Percentiles rank a stretch among this genome's conserved stretches.
These are phyloP conservation scores for Meles meles DNA, from an alignment of 2,113 vertebrate genomes.

Conservation along the genomic window DNA sequence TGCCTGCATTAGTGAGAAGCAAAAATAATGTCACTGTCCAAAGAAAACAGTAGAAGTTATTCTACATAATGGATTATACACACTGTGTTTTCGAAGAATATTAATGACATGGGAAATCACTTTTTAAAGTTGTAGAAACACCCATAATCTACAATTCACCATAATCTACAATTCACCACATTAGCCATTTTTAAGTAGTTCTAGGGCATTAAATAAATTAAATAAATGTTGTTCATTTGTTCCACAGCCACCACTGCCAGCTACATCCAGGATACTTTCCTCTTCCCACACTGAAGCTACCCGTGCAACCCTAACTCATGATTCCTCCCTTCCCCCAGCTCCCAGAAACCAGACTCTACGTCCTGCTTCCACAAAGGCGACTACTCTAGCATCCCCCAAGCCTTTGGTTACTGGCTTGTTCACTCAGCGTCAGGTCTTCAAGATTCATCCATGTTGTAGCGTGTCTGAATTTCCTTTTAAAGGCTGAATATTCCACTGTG, in stretches of 20 bases:
- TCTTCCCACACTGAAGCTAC: neutral
- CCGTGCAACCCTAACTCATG: neutral
- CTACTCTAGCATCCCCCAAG: neutral
- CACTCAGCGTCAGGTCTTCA: neutral
- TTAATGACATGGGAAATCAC: neutral
- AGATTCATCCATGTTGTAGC: no score
- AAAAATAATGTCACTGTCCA: neutral
- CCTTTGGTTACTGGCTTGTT: neutral
- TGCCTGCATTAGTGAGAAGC: neutral
- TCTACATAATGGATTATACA: neutral
- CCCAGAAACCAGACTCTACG: neutral
- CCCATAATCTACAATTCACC: no score
- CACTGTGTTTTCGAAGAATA: neutral
- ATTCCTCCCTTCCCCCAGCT: fast-evolving
- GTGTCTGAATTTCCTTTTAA: neutral
- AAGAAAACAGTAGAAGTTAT: neutral
- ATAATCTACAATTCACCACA: no score
- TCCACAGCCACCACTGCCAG: neutral
- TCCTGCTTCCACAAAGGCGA: neutral
- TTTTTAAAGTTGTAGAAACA: neutral
- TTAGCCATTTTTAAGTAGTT: neutral
- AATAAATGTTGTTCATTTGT: no score
- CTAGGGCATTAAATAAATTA: neutral
- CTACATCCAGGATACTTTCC: neutral
- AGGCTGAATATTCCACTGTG: neutral